Percentiles rank a stretch among this genome's conserved stretches.
Conservation (phyloP, 2,888 invertebrate genomes). For the Cheilosia impressa region DNA sequence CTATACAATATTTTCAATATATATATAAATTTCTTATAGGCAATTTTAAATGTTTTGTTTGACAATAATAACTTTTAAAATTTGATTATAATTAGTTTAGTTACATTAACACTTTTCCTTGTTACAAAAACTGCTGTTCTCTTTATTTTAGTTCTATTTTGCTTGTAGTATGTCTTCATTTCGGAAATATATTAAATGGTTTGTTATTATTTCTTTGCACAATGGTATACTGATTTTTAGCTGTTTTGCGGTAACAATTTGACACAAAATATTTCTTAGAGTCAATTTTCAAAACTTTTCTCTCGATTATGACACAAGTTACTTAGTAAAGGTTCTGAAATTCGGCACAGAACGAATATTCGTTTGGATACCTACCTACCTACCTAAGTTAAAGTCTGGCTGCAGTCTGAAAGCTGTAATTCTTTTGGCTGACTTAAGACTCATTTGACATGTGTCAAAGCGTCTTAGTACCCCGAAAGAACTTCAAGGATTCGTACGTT, state of each 20-base stretch:
- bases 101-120: conserved; percentile 57
- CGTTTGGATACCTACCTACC: no score
- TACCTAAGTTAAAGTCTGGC: no score
- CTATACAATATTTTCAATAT: conserved; percentile 74
- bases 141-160: conserved; percentile 31
- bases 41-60: conserved; percentile 64
- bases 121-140: conserved; percentile 32
- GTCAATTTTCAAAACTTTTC: no score
- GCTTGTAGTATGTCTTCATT: conserved; percentile 19
- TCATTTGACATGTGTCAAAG: no score
- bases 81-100: conserved; percentile 69
- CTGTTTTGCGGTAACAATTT: not conserved
- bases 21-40: conserved; percentile 74
- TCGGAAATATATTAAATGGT: conserved; percentile 26
- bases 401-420: no score
- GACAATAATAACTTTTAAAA: conserved; percentile 73
- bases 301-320: no score
- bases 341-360: no score
- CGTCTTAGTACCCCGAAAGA: no score
- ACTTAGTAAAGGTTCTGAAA: no score
- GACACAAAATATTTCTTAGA: not conserved
- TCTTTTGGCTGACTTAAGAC: no score
- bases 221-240: conserved; percentile 5
- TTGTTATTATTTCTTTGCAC: conserved; percentile 16
- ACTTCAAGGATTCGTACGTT: no score